Percentiles rank a stretch among this genome's conserved stretches.
phyloP scores from a whole-genome alignment of 2,113 vertebrate genomes.

The Seriola aureovittata region DNA sequence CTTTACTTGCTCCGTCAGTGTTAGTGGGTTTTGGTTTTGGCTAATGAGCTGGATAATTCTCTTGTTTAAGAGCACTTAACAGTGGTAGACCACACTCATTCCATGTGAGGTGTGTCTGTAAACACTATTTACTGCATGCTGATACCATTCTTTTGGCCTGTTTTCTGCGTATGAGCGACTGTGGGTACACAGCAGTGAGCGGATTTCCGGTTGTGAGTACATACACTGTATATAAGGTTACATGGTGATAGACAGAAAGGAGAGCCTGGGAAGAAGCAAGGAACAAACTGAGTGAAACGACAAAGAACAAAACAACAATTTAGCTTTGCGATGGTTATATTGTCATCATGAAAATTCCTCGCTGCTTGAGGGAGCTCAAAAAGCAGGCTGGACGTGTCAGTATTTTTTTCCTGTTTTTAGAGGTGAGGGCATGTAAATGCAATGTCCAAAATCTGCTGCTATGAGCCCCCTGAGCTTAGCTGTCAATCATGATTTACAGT shows the following conservation, averaged over 20 bases:
- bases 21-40: constrained; percentile 29
- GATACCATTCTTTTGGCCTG: neutral
- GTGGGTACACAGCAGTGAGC: neutral
- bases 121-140: constrained; percentile 12
- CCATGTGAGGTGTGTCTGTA: constrained; percentile 29
- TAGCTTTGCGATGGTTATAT: neutral
- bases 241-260: constrained; percentile 10
- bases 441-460: neutral
- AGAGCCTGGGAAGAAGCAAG: neutral
- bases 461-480: constrained; percentile 8
- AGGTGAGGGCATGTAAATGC: neutral
- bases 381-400: neutral
- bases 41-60: constrained; percentile 31
- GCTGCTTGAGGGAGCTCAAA: constrained; percentile 14
- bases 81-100: constrained; percentile 1
- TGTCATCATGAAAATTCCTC: constrained; percentile 13
- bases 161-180: constrained; percentile 9
- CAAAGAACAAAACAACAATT: constrained; percentile 21
- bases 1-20: neutral
- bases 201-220: neutral
- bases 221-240: constrained; percentile 4
- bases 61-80: constrained; percentile 15
- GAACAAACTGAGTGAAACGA: neutral
- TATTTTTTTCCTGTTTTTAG: constrained; percentile 3
- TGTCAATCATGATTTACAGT: constrained; percentile 27